These are phyloP conservation scores for Melanaphis sacchari DNA, from an alignment of 1,140 invertebrate species.

Conservation along the genomic window DNA sequence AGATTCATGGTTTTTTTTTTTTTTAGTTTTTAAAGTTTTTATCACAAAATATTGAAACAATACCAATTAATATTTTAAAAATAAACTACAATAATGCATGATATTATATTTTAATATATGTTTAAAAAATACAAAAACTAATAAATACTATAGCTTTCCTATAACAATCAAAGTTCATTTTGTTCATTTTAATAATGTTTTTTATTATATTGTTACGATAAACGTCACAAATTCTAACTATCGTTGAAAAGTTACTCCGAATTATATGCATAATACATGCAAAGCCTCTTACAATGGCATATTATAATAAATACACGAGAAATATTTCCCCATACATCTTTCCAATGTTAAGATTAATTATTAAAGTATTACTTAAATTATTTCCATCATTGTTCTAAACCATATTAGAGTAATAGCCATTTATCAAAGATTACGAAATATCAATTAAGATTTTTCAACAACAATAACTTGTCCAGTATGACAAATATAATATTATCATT, in stretches of 20 bases:
- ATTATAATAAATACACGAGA: neutral
- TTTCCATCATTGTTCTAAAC: neutral
- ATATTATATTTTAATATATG: neutral
- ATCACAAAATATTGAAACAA: too few species aligned
- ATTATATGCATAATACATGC: neutral
- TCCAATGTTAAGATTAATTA: neutral
- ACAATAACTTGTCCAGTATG: neutral
- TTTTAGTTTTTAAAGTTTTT: too few species aligned
- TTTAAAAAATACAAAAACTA: neutral
- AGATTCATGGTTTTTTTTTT: too few species aligned
- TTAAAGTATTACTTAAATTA: neutral
- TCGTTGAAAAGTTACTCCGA: neutral
- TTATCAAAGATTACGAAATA: neutral
- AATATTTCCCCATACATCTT: neutral
- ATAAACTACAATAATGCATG: too few species aligned
- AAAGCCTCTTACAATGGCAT: neutral
- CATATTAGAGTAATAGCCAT: neutral
- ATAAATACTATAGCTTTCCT: neutral
- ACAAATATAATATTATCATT: neutral
- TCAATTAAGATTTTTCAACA: neutral
- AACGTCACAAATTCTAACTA: neutral
- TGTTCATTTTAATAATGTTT: neutral
- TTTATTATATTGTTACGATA: neutral
- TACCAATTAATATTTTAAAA: too few species aligned
- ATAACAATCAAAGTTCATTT: neutral